phyloP scores from a whole-genome alignment of 2,113 vertebrate genomes.

The Daboia siamensis region DNA sequence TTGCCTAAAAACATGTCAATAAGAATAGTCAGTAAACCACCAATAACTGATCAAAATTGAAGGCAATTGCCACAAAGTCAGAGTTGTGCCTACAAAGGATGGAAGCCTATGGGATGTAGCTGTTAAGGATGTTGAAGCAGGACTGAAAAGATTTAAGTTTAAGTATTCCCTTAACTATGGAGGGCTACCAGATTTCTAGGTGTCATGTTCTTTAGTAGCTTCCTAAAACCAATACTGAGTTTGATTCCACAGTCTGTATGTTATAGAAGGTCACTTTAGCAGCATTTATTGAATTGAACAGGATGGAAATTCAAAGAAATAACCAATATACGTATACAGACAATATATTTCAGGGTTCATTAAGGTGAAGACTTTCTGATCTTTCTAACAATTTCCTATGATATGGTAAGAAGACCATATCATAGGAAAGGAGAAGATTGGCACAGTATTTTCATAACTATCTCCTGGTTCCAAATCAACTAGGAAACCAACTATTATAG shows the following conservation, averaged over 20 bases:
- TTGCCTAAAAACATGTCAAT: not conserved
- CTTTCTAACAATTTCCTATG: not conserved
- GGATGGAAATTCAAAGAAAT: not conserved
- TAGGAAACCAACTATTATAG: not conserved
- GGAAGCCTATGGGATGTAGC: not conserved
- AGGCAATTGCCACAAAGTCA: not conserved
- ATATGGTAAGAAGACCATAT: not conserved
- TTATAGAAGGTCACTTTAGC: not conserved
- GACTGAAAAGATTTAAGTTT: not conserved
- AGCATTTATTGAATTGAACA: not conserved
- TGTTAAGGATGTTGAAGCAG: not conserved
- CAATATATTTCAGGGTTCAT: not conserved
- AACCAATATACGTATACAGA: not conserved
- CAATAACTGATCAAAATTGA: not conserved
- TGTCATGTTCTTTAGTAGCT: not conserved
- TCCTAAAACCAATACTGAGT: not conserved
- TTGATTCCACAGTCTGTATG: not conserved
- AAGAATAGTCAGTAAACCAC: not conserved
- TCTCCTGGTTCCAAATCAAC: not conserved
- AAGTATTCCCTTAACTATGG: not conserved
- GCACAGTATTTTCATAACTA: not conserved
- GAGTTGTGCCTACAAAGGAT: not conserved
- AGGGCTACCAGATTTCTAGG: not conserved
- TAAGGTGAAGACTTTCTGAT: not conserved
- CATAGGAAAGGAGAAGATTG: not conserved